Percentiles rank a stretch among this genome's conserved stretches.
phyloP scores from a whole-genome alignment of 2,888 invertebrate genomes.

The Leptopilina syphax region DNA sequence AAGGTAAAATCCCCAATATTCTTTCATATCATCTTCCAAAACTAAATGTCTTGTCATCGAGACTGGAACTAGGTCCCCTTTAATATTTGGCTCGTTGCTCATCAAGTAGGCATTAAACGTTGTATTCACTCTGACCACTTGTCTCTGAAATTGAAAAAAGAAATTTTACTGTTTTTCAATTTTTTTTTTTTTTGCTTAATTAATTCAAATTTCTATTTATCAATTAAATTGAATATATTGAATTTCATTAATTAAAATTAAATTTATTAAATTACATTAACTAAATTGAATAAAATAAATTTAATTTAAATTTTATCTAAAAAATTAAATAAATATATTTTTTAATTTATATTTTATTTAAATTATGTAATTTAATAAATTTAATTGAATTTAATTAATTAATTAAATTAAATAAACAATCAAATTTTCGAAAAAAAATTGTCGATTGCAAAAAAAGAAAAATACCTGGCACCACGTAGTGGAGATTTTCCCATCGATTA shows the following conservation, averaged over 20 bases:
- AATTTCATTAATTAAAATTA: no score
- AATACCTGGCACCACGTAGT: conserved; percentile 90
- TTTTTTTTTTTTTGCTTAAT: neutral
- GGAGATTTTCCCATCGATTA: conserved; percentile 85
- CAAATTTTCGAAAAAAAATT: neutral
- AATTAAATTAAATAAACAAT: no score
- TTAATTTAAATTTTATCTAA: no score
- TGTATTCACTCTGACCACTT: conserved; percentile 84
- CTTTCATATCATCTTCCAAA: conserved; percentile 88
- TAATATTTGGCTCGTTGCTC: conserved; percentile 80
- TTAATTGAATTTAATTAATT: no score
- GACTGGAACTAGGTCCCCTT: conserved; percentile 80
- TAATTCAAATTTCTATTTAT: neutral
- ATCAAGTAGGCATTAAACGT: conserved; percentile 88
- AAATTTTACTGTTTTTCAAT: neutral
- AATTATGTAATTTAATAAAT: no score
- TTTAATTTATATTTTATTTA: no score
- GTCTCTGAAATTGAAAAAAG: conserved; percentile 77
- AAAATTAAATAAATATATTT: no score
- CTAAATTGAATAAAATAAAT: no score
- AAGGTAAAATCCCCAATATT: conserved; percentile 90
- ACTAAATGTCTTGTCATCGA: conserved; percentile 84
- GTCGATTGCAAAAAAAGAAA: conserved; percentile 26
- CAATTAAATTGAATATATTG: no score
- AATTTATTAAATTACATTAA: no score